Base-by-base conservation (phyloP, 2,113 vertebrate genomes). In the Siphamia tubifer region DNA sequence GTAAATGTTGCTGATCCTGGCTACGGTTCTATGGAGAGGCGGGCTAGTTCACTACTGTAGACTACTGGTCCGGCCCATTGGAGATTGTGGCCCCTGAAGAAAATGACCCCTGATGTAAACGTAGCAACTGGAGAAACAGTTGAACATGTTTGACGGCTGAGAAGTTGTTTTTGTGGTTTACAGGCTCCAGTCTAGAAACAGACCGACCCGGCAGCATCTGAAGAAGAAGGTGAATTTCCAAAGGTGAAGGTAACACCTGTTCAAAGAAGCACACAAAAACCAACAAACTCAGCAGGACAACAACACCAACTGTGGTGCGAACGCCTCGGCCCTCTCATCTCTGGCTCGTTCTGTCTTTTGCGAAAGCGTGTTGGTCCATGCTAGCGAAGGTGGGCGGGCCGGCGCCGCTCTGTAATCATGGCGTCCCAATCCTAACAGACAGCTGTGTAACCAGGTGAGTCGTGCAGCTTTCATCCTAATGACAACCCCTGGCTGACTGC, bases 391-490 rank as follows among this genome's bases (percentile, higher is more conserved):
- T 15, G 56, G 63, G 62, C 48, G 68, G 34, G 40, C 35, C 15
- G 1, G 27, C 53, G 25, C 44, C 23, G 40, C 76, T 84, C 89
- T 90, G 79, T 90, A 89, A 90, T 91, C 77, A 87, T 38, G 27
- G 5, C 53, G 54, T 32, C 62, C 40, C 53, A 53, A 2, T 57
- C 67, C 69, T 11, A 62, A 44, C 66, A 28, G 75, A 84, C 87
- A 87, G 83, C 83, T 91, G 87, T 78, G 74, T 38, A 79, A 86
- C 68, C 86, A 90, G 88, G 82, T 87, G 85, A 90, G 76, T 69
- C 43, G 43, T 30, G 5, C 25, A 21, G 56, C 89, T 90, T 90
- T 89, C 82, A 87, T 88, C 77, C 62, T 87, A 84, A 89, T 91
- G 80, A 92, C 73, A 78, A 77, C 81, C 79, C 66, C 69, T 57